phyloP scores from a whole-genome alignment of 1,140 invertebrate species.

The Branchinecta lynchi region DNA sequence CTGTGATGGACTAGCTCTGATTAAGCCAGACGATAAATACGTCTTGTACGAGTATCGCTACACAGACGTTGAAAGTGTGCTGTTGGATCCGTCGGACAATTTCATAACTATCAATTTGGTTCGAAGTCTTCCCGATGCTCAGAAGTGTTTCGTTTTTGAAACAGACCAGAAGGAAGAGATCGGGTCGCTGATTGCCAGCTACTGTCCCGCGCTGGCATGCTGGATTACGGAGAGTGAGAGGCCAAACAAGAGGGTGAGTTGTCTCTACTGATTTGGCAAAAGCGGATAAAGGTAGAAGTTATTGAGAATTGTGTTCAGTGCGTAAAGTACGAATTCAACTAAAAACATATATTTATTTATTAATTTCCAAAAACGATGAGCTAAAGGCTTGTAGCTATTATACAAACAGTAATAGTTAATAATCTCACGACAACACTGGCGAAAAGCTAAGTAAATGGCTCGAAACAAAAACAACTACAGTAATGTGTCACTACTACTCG shows the following conservation, averaged over 20 bases:
- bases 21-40: slow-evolving; percentile 75
- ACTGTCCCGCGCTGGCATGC: slow-evolving; percentile 63
- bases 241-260: slow-evolving; percentile 40
- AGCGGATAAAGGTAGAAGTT: too few relatives aligned
- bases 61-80: slow-evolving; percentile 71
- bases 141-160: slow-evolving; percentile 86
- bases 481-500: too few relatives aligned
- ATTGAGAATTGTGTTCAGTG: too few relatives aligned
- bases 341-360: too few relatives aligned
- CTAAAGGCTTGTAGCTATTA: too few relatives aligned
- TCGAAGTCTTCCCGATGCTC: slow-evolving; percentile 44
- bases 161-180: slow-evolving; percentile 75
- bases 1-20: slow-evolving; percentile 70
- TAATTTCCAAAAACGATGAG: too few relatives aligned
- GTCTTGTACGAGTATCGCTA: slow-evolving; percentile 77
- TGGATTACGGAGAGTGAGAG: slow-evolving; percentile 71
- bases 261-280: too few relatives aligned
- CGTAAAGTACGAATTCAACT: too few relatives aligned
- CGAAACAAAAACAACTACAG: too few relatives aligned
- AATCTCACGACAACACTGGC: too few relatives aligned
- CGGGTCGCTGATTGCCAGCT: slow-evolving; percentile 77
- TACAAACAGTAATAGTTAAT: too few relatives aligned
- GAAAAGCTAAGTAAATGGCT: too few relatives aligned
- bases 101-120: slow-evolving; percentile 65
- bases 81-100: slow-evolving; percentile 76